These are phyloP conservation scores for Brachionus koreanus DNA, from an alignment of 1,140 invertebrate species.

Conservation along the genomic window DNA sequence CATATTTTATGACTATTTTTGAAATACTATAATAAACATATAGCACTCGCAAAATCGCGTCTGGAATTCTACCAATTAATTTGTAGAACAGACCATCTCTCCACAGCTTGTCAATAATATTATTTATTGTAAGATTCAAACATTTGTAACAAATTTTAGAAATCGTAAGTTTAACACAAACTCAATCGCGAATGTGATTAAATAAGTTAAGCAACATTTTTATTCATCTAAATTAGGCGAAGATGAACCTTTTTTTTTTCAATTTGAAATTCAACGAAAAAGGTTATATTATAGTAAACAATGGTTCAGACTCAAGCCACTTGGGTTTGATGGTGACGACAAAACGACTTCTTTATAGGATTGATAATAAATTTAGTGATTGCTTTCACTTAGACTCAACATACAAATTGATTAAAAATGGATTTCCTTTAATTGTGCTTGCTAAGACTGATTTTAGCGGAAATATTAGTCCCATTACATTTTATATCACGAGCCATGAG, in stretches of 20 bases:
- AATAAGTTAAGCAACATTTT: not conserved
- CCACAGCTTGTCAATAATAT: too few relatives aligned
- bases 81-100: too few relatives aligned
- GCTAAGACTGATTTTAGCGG: not conserved
- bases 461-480: too few relatives aligned
- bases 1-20: too few relatives aligned
- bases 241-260: not conserved
- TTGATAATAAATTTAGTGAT: not conserved
- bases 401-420: constrained; percentile 17
- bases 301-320: not conserved
- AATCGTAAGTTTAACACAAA: constrained; percentile 9
- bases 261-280: constrained; percentile 6
- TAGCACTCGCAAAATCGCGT: too few relatives aligned
- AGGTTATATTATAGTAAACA: constrained; percentile 2
- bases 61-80: too few relatives aligned
- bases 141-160: not conserved
- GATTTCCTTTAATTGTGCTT: constrained; percentile 14
- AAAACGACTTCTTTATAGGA: not conserved
- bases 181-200: not conserved
- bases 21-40: too few relatives aligned
- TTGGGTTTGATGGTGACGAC: not conserved
- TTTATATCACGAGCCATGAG: too few relatives aligned
- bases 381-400: constrained; percentile 1
- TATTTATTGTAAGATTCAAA: constrained; percentile 5
- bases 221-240: not conserved